Conservation (phyloP, 2,113 vertebrate genomes). For the Aleadryas rufinucha region DNA sequence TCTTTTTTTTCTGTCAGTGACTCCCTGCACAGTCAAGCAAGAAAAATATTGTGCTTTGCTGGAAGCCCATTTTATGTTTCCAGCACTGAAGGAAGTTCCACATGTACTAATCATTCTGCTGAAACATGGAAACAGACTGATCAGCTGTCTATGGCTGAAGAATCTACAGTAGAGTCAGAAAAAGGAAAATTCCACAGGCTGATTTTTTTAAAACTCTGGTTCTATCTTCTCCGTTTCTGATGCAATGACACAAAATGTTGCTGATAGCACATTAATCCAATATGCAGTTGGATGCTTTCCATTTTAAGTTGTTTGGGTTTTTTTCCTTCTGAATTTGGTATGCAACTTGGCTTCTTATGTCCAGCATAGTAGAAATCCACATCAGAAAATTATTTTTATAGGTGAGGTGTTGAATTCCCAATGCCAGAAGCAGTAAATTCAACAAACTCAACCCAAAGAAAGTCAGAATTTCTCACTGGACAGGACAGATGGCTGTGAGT, state of each 20-base stretch:
- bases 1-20: not conserved
- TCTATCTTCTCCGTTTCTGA: not conserved
- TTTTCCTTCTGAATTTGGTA: not conserved
- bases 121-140: not conserved
- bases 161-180: not conserved
- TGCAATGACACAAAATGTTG: not conserved
- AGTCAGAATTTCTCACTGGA: not conserved
- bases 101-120: not conserved
- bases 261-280: not conserved
- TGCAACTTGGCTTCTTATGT: not conserved
- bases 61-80: not conserved
- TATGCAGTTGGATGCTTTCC: not conserved
- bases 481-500: not conserved
- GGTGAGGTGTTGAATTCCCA: not conserved
- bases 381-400: not conserved
- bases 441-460: not conserved
- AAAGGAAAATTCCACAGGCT: not conserved
- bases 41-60: not conserved
- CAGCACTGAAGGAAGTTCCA: not conserved
- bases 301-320: not conserved
- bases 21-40: not conserved
- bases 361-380: not conserved
- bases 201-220: not conserved
- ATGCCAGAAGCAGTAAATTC: not conserved
- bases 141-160: not conserved